Percentiles rank a stretch among this genome's conserved stretches.
These are phyloP conservation scores for Mola mola DNA, from an alignment of 2,113 vertebrate genomes.

Conservation along the genomic window DNA sequence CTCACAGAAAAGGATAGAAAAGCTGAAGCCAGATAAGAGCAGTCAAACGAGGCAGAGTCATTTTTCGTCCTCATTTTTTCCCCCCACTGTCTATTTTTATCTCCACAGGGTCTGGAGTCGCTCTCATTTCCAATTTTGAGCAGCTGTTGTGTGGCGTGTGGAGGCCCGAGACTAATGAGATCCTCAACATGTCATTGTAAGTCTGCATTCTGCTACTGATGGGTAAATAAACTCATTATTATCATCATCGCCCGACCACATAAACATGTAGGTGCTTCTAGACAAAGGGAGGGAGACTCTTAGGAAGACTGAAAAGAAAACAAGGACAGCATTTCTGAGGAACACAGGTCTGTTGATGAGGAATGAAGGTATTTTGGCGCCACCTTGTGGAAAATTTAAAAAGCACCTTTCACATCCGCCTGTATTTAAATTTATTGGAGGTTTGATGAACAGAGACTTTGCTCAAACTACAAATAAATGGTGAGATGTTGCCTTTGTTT, in stretches of 20 bases:
- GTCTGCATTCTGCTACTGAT: slow-evolving; percentile 58
- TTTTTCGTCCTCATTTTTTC: slow-evolving; percentile 48
- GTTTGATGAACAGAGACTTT: neutral
- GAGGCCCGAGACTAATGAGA: slow-evolving; percentile 93
- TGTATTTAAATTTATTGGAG: neutral
- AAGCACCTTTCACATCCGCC: neutral
- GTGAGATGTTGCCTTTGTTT: too few species aligned
- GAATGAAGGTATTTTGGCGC: neutral
- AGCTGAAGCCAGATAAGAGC: slow-evolving; percentile 25
- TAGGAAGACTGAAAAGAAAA: neutral
- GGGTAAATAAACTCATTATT: neutral
- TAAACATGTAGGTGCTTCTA: too few species aligned
- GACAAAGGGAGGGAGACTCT: too few species aligned
- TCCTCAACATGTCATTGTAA: slow-evolving; percentile 98
- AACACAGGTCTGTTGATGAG: neutral
- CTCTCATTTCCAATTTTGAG: slow-evolving; percentile 94
- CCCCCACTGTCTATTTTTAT: slow-evolving; percentile 65
- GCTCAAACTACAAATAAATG: neutral
- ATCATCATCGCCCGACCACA: too few species aligned
- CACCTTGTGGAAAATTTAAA: slow-evolving; percentile 10
- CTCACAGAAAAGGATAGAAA: neutral
- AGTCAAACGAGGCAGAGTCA: slow-evolving; percentile 18
- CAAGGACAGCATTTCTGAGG: neutral
- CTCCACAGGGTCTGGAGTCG: slow-evolving; percentile 90
- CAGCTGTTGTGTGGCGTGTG: slow-evolving; percentile 95